Evolutionary conservation across 2,888 invertebrate species (phyloP), one percentile per base, ranked within the genome.

Genomic region (Trichopria drosophilae): DNA sequence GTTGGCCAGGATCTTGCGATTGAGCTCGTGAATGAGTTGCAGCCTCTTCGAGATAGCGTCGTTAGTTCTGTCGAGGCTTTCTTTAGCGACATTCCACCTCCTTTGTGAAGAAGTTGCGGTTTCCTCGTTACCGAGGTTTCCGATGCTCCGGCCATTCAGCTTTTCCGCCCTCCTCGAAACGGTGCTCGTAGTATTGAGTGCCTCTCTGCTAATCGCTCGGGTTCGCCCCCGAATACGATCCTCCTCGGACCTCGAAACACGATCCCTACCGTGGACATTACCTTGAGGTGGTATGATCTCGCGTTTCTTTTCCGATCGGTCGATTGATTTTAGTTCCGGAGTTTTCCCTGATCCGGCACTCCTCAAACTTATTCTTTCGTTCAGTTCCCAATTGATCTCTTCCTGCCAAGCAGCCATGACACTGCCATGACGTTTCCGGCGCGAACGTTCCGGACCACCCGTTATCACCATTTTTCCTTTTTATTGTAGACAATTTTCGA

Each of bases 361-460:
- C 47, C 66, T 67, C 44, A 75, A 47, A 57, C 74, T 74, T 50
- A 75, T 70, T 45, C 68, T 67, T 56, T 75, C 75, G 61, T 74
- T 75, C 37, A 73, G 40, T 35, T 75, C 75, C 75, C 75, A 75
- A 50, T 74, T 72, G 45, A 73, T 71, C 3, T 49, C 52, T 3
- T 55, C 55, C 31, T 46, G 49, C n/a, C n/a, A n/a, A n/a, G n/a
- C n/a, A 1, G 55, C 49, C 55, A 51, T 52, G 20, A 43, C 47
- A 9, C 35, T 24, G 13, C 9, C 13, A 15, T 10, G 15, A 15
- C 32, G 20, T 22, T 41, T 41, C 13, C 9, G 19, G 6, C 6
- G 15, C n/a, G 36, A 7, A 16, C 1, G 49, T 13, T 9, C 41
- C 55, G 59, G 36, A 16, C 24, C 53, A 22, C 51, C 53, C 20